These are phyloP conservation scores for Uromys caudimaculatus DNA, from an alignment of 2,797 vertebrate genomes.

Conservation along the genomic window DNA sequence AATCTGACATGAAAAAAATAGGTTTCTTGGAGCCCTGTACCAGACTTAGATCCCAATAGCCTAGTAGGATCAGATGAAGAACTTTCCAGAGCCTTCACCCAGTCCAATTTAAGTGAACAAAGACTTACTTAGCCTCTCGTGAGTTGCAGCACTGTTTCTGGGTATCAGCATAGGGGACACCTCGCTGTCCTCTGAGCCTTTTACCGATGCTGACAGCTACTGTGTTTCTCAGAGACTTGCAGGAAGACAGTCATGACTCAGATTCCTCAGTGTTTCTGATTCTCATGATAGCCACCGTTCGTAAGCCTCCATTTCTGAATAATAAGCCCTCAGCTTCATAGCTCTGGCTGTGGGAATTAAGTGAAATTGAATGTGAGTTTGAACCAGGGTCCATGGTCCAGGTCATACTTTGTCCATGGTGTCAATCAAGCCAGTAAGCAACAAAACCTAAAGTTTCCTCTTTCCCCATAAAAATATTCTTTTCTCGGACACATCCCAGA, in stretches of 20 bases:
- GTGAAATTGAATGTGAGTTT: neutral
- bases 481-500: neutral
- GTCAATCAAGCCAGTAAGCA: constrained; percentile 33
- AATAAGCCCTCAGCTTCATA: neutral
- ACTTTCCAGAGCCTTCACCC: constrained; percentile 53
- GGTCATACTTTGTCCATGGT: neutral
- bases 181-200: neutral
- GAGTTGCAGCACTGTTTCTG: neutral
- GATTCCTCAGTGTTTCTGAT: neutral
- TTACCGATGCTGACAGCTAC: neutral
- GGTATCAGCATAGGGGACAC: neutral
- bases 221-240: constrained; percentile 39
- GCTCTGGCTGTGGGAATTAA: neutral
- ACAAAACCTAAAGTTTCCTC: constrained; percentile 17
- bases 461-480: neutral
- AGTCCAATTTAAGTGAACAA: constrained; percentile 55
- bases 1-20: neutral
- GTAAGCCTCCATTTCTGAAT: neutral
- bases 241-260: neutral
- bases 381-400: neutral
- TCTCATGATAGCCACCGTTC: neutral
- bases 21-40: constrained; percentile 12
- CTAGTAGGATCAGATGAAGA: neutral
- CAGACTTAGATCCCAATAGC: constrained; percentile 47
- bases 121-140: neutral